Percentiles rank a stretch among this genome's conserved stretches.
These are phyloP conservation scores for Dysmachus trigonus DNA, from an alignment of 2,888 invertebrate species.

Conservation along the genomic window DNA sequence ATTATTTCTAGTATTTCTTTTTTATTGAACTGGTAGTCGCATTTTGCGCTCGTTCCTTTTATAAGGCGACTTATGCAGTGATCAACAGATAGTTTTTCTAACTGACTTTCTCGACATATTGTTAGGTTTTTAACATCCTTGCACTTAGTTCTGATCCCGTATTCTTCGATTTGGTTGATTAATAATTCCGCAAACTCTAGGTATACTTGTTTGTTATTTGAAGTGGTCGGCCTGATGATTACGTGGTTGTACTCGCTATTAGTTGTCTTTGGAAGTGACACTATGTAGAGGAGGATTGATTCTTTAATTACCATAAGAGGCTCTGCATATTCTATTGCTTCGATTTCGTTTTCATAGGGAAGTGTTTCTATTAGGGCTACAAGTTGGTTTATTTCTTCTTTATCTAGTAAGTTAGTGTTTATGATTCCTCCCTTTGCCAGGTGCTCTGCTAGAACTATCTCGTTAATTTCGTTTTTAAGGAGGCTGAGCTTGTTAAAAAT, in stretches of 20 bases:
- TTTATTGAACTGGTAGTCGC: background rate
- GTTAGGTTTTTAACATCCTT: too few species aligned
- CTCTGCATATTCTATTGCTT: slow-evolving; percentile 22
- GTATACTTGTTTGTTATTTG: background rate
- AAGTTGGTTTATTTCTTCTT: background rate
- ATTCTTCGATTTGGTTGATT: background rate
- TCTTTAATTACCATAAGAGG: slow-evolving; percentile 48
- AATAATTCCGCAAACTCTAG: slow-evolving; percentile 1
- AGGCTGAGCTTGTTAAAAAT: background rate
- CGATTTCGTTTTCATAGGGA: slow-evolving; percentile 44
- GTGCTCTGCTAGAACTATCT: background rate
- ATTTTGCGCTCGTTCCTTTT: too few species aligned
- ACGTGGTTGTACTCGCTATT: background rate
- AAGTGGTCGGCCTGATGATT: too few species aligned
- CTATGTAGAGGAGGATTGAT: slow-evolving; percentile 43
- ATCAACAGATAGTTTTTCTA: too few species aligned
- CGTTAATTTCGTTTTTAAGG: background rate
- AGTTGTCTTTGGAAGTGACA: slow-evolving; percentile 44
- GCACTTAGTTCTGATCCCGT: background rate
- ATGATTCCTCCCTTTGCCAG: slow-evolving; percentile 7
- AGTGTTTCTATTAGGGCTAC: slow-evolving; percentile 45
- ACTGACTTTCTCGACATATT: too few species aligned
- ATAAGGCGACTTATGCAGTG: too few species aligned
- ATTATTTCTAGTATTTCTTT: background rate
- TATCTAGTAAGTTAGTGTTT: slow-evolving; percentile 17